These are phyloP conservation scores for Cyclophora punctaria DNA, from an alignment of 2,888 invertebrate genomes.

Conservation along the genomic window DNA sequence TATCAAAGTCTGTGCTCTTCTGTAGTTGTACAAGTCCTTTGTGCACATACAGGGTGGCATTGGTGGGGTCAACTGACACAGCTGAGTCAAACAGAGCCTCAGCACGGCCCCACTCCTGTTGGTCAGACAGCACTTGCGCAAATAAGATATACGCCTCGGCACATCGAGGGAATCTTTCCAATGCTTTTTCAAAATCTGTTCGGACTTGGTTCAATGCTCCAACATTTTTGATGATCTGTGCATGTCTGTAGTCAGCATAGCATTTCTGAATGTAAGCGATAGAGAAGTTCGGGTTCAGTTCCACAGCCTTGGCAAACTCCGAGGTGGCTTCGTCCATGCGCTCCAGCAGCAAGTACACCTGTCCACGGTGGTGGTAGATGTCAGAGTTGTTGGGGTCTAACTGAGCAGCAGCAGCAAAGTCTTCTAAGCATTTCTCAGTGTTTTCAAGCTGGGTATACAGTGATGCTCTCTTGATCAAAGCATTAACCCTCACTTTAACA, in stretches of 20 bases:
- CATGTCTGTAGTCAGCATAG: conserved; percentile 88
- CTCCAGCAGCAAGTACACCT: conserved; percentile 89
- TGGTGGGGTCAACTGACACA: conserved; percentile 85
- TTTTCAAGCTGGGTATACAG: conserved; percentile 87
- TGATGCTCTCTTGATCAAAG: conserved; percentile 91
- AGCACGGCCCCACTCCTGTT: conserved; percentile 87
- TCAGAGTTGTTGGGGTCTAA: conserved; percentile 89
- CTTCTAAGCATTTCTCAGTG: conserved; percentile 82
- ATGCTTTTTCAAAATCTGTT: conserved; percentile 82
- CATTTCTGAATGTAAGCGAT: conserved; percentile 93
- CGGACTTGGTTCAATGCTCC: conserved; percentile 79
- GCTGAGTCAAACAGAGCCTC: conserved; percentile 88
- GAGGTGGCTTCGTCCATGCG: conserved; percentile 85
- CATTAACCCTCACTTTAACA: conserved; percentile 83
- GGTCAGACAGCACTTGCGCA: conserved; percentile 93
- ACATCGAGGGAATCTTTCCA: conserved; percentile 87
- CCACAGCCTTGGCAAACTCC: conserved; percentile 89
- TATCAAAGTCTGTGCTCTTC: conserved; percentile 88
- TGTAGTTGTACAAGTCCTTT: conserved; percentile 88
- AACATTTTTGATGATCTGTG: conserved; percentile 76
- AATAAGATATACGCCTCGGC: conserved; percentile 91
- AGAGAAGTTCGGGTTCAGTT: conserved; percentile 87
- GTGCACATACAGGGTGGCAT: conserved; percentile 91
- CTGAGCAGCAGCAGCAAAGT: conserved; percentile 85
- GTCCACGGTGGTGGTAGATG: conserved; percentile 93